A percentile compares a stretch with the other conserved stretches of the same genome.
Conservation (phyloP, 2,888 invertebrate genomes). For the Pammene aurita region DNA sequence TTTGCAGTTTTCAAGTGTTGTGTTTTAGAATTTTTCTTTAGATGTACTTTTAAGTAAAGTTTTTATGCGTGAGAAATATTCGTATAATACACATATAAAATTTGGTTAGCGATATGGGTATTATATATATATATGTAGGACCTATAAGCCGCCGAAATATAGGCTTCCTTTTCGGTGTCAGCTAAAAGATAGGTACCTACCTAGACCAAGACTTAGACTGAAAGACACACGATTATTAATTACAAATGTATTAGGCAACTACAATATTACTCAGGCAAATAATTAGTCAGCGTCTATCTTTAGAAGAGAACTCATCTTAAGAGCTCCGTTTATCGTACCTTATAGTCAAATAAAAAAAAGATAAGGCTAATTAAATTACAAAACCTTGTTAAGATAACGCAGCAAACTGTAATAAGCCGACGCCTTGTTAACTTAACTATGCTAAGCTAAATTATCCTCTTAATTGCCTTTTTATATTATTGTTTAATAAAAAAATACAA, state of each 20-base stretch:
- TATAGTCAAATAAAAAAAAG: slow-evolving; percentile 39
- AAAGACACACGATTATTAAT: background rate
- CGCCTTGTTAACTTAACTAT: slow-evolving; percentile 1
- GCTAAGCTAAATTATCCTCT: background rate
- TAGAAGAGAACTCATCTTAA: slow-evolving; percentile 27
- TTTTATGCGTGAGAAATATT: no score
- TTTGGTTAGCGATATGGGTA: no score
- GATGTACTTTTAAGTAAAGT: background rate
- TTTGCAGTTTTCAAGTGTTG: slow-evolving; percentile 22
- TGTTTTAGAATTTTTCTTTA: background rate
- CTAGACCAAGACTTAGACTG: background rate
- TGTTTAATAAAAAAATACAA: no score
- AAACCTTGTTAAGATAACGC: slow-evolving; percentile 34
- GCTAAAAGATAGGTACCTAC: no score
- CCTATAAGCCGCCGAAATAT: no score
- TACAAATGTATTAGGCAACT: background rate
- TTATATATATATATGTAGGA: no score
- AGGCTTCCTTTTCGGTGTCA: no score
- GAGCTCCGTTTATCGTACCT: slow-evolving; percentile 28
- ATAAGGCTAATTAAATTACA: slow-evolving; percentile 39
- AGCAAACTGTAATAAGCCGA: background rate
- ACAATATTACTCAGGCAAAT: slow-evolving; percentile 3
- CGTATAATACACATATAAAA: no score
- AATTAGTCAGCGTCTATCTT: slow-evolving; percentile 28
- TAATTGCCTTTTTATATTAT: background rate